A percentile compares a stretch with the other conserved stretches of the same genome.
These are phyloP conservation scores for Nomada fucata DNA, from an alignment of 2,888 invertebrate genomes.

Conservation along the genomic window DNA sequence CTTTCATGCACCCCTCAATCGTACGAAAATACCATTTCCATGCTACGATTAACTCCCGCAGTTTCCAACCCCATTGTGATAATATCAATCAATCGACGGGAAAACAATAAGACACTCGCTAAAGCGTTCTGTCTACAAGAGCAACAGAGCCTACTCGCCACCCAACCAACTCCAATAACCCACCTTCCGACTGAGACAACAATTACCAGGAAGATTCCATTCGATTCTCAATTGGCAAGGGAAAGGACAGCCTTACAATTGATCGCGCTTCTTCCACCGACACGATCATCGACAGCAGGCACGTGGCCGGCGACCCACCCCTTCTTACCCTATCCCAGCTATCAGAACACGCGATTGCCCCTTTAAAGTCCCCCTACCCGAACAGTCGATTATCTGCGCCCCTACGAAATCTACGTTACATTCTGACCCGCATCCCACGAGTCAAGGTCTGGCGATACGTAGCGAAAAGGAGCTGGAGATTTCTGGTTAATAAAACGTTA, in stretches of 20 bases:
- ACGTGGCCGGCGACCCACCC: slow-evolving; percentile 6
- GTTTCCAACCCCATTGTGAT: background rate
- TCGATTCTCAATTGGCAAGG: background rate
- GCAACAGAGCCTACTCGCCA: background rate
- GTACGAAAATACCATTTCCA: background rate
- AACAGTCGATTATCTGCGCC: slow-evolving; percentile 39
- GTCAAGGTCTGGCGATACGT: background rate
- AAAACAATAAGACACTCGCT: slow-evolving; percentile 13
- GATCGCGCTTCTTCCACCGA: slow-evolving; percentile 2
- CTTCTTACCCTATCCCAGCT: background rate
- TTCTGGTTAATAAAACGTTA: slow-evolving; percentile 80
- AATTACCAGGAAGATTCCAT: slow-evolving; percentile 19
- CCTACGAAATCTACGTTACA: no score
- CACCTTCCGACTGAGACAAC: background rate
- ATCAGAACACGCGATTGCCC: slow-evolving; percentile 35
- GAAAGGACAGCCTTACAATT: background rate
- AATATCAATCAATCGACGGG: slow-evolving; percentile 23
- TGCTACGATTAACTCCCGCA: slow-evolving; percentile 1
- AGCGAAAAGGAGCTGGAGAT: slow-evolving; percentile 60
- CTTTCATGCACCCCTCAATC: background rate
- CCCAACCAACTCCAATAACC: background rate
- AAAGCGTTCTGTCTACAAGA: slow-evolving; percentile 7
- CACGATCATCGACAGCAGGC: slow-evolving; percentile 20
- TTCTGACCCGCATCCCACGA: background rate
- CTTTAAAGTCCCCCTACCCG: slow-evolving; percentile 29